Evolutionary conservation across 30 jellyfish, hydroid and myxozoan species (phyloP), one percentile per base, ranked within the genome.

Genomic region (Turritopsis rubra): DNA sequence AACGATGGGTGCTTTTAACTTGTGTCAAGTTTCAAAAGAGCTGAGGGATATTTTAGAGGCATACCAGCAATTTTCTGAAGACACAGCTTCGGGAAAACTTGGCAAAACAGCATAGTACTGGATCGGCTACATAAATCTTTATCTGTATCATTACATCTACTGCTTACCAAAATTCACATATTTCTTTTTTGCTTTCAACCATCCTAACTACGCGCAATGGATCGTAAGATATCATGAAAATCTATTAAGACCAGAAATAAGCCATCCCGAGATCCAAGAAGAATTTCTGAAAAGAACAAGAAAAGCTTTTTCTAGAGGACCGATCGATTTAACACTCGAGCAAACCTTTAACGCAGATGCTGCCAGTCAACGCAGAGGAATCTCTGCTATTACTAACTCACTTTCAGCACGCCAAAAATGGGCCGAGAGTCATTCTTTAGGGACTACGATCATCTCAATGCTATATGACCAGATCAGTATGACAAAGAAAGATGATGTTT

Each of bases 321-420:
- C 72, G n/a, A 54, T 54, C 72, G n/a, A 54, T n/a, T 54, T 54
- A n/a, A 54, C 72, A 54, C n/a, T n/a, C n/a, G n/a, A n/a, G n/a
- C 72, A 54, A n/a, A 54, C 19, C 19, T 16, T 54, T 16, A 54
- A 54, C n/a, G 18, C 72, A 54, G 72, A 54, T 54, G 72, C 72
- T 54, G 72, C n/a, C 18, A 16, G 72, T 54, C 72, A 54, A n/a
- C 72, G 72, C 18, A 54, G n/a, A 54, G 72, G 72, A 16, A 54
- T 54, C 18, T 54, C 72, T 16, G 72, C 72, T 54, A 16, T 54
- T 16, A 54, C 72, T 16, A 54, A 54, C n/a, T 18, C 18, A 16
- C 19, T n/a, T 54, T 54, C n/a, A n/a, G n/a, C n/a, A n/a, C n/a
- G n/a, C n/a, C 72, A 54, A 54, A 16, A n/a, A 54, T 54, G 72